phyloP scores from a whole-genome alignment of 2,888 invertebrate genomes.

The Eupelmus urozonus region DNA sequence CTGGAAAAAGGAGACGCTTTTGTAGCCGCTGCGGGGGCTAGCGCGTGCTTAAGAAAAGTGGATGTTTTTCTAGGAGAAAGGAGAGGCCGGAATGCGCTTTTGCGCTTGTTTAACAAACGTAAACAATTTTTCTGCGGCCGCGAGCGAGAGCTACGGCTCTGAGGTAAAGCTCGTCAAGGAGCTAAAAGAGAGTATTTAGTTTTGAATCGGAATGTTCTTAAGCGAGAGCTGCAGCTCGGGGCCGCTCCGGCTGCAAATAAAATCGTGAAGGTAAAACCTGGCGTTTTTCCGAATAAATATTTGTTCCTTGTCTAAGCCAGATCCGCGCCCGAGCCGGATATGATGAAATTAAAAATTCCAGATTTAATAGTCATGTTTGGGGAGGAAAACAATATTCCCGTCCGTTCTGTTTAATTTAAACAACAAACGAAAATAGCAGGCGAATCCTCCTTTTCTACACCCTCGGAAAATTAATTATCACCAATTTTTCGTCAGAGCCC shows the following conservation, averaged over 20 bases:
- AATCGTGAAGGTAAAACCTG: background rate
- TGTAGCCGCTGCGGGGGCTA: background rate
- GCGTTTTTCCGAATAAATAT: background rate
- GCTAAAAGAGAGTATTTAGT: background rate
- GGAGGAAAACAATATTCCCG: no score
- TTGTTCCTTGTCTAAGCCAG: background rate
- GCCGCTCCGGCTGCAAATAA: background rate
- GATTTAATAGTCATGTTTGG: background rate
- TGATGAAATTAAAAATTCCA: background rate
- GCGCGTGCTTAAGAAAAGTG: slow-evolving; percentile 29
- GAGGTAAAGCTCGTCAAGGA: slow-evolving; percentile 3
- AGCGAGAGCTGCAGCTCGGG: background rate
- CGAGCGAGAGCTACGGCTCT: background rate
- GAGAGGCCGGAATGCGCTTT: slow-evolving; percentile 33
- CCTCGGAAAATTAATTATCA: background rate
- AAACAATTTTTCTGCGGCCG: slow-evolving; percentile 33
- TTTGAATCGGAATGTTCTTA: slow-evolving; percentile 19
- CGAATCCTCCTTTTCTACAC: no score
- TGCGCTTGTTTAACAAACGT: slow-evolving; percentile 40
- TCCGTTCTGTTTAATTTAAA: no score
- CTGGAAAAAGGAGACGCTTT: slow-evolving; percentile 19
- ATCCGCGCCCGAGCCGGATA: no score
- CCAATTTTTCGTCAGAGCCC: background rate
- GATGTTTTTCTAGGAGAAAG: background rate
- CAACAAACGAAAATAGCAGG: no score